Evolutionary conservation across 2,113 vertebrate genomes (phyloP), one percentile per base, ranked within the genome.

Genomic region (Guaruba guarouba): DNA sequence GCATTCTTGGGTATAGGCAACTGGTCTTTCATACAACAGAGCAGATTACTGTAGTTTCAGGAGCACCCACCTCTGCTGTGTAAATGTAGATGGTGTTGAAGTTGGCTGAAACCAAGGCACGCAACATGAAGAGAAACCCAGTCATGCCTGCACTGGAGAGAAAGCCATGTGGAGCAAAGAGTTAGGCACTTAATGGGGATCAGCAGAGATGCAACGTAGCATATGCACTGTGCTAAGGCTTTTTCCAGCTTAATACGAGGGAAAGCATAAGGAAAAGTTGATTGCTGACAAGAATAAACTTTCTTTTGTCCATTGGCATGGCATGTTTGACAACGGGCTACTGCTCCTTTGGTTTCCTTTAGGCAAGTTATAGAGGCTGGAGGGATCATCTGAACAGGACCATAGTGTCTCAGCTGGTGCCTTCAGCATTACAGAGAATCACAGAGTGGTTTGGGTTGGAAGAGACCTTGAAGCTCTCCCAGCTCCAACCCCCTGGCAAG

Each of bases 51-150:
- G 0, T 27, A 17, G 39, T 16, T 52, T 24, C 76, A 31, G 20
- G 61, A 59, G 22, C 31, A 95, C 97, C 8, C 33, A 99, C 99
- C 99, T 99, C 99, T 12, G 99, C 99, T 0, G 99, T 99, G 92
- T 99, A 99, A 93, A 99, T 99, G 84, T 99, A 99, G 94, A 99
- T 98, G 92, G 98, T 99, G 76, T 98, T 99, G 97, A 99, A 99
- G 97, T 99, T 99, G 83, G 99, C 99, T 5, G 99, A 98, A 71
- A 99, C 99, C 94, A 99, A 91, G 17, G 99, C 98, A 14, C 98
- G 98, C 44, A 99, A 97, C 96, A 99, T 95, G 95, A 99, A 99
- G 55, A 99, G 98, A 93, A 99, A 97, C 54, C 98, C 97, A 0
- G 93, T 98, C 86, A 98, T 98, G 11, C 99, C 98, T 3, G 98